These are phyloP conservation scores for Saccopteryx leptura DNA, from an alignment of 2,113 vertebrate species.

Conservation along the genomic window DNA sequence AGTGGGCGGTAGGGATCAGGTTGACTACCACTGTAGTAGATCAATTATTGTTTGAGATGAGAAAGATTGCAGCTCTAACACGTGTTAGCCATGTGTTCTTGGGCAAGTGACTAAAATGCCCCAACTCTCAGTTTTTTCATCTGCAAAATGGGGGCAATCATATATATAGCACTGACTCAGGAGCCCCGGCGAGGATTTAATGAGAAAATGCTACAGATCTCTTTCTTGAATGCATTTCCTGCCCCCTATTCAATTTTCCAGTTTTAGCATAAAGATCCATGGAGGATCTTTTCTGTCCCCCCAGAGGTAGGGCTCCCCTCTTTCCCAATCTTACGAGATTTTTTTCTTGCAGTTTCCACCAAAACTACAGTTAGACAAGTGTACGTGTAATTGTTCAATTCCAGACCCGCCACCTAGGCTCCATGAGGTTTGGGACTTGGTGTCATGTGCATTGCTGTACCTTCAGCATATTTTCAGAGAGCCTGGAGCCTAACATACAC, in stretches of 20 bases:
- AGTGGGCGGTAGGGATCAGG: too few relatives aligned
- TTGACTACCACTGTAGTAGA: too few relatives aligned
- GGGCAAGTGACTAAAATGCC: background rate
- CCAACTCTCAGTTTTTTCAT: background rate
- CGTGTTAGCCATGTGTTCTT: background rate
- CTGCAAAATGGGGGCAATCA: background rate
- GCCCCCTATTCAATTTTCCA: background rate
- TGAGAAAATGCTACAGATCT: background rate
- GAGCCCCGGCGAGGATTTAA: background rate
- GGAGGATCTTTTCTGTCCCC: background rate
- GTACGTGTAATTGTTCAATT: background rate
- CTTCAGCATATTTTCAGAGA: background rate
- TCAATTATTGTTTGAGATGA: background rate
- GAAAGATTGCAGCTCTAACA: background rate
- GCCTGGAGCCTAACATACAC: background rate
- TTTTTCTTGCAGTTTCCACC: background rate
- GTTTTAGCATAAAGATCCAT: background rate
- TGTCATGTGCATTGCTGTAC: too few relatives aligned
- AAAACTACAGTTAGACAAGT: background rate
- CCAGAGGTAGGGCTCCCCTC: background rate
- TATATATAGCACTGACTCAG: rapidly evolving
- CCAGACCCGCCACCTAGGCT: background rate
- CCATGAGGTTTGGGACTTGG: background rate
- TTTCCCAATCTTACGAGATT: background rate
- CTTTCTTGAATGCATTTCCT: background rate